These are phyloP conservation scores for Coracopsis vasa DNA, from an alignment of 2,113 vertebrate species.

Conservation along the genomic window DNA sequence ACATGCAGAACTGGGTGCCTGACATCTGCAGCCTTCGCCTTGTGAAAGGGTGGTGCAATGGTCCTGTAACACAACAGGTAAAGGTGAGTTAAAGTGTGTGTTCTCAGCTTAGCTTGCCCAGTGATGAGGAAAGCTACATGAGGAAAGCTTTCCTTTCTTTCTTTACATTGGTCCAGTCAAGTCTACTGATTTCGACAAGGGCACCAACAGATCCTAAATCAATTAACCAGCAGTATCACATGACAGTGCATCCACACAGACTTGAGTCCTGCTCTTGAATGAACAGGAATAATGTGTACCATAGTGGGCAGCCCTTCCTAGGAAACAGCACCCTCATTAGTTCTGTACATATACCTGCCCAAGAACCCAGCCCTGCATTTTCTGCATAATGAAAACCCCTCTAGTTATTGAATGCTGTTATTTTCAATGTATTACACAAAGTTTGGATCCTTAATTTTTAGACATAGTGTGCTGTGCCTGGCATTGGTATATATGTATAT, in stretches of 20 bases:
- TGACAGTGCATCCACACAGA: background rate
- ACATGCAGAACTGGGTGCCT: rapidly evolving
- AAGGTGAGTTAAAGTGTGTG: background rate
- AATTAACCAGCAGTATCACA: background rate
- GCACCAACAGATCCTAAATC: background rate
- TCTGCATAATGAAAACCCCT: background rate
- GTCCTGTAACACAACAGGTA: background rate
- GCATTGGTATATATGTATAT: background rate
- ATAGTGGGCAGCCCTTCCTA: background rate
- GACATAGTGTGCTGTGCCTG: background rate
- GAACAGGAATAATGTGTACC: background rate
- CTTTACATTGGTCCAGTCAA: background rate
- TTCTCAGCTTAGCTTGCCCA: background rate
- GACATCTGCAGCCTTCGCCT: rapidly evolving
- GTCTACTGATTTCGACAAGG: background rate
- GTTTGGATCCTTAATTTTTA: background rate
- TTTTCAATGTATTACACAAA: background rate
- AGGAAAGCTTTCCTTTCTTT: background rate
- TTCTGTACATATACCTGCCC: rapidly evolving
- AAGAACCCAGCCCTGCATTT: background rate
- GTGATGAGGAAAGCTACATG: background rate
- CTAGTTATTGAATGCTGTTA: background rate
- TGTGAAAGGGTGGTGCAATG: background rate
- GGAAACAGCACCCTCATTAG: background rate
- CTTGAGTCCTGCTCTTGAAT: background rate